Evolutionary conservation across 1,140 invertebrate genomes (phyloP).

Genomic region (Metopolophium dirhodum): DNA sequence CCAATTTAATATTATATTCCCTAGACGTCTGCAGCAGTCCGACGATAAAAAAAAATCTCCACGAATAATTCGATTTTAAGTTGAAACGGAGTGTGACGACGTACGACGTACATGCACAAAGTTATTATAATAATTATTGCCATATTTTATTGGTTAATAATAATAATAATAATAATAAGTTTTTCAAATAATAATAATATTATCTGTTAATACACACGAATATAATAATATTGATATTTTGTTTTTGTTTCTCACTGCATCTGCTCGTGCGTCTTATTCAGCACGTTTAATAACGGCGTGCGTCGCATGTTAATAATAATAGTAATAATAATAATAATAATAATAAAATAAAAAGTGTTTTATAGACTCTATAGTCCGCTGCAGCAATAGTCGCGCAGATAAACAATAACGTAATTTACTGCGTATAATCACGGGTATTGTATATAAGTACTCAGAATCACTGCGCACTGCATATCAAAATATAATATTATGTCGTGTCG

Average conservation of each 20-base stretch:
- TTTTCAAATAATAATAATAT: neutral
- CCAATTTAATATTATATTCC: neutral
- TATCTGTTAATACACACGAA: neutral
- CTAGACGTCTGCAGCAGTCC: neutral
- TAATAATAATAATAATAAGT: neutral
- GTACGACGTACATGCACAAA: too few species aligned
- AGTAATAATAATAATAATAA: neutral
- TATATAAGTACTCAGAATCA: neutral
- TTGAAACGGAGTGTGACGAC: neutral
- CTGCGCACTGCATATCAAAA: neutral
- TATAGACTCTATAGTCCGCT: neutral
- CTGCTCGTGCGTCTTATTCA: neutral
- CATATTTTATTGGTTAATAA: neutral
- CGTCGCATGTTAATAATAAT: neutral
- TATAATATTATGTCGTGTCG: neutral
- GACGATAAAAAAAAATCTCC: neutral
- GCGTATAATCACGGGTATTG: neutral
- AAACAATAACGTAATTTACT: neutral
- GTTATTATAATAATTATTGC: too few species aligned
- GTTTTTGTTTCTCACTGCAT: neutral
- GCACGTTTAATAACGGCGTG: neutral
- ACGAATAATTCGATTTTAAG: neutral
- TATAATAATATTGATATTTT: neutral
- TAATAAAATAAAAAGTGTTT: neutral
- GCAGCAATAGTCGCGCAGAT: neutral